Evolutionary conservation across 2,797 vertebrate species (phyloP), one percentile per base, ranked within the genome.

Genomic region (Lycodopsis pacificus): DNA sequence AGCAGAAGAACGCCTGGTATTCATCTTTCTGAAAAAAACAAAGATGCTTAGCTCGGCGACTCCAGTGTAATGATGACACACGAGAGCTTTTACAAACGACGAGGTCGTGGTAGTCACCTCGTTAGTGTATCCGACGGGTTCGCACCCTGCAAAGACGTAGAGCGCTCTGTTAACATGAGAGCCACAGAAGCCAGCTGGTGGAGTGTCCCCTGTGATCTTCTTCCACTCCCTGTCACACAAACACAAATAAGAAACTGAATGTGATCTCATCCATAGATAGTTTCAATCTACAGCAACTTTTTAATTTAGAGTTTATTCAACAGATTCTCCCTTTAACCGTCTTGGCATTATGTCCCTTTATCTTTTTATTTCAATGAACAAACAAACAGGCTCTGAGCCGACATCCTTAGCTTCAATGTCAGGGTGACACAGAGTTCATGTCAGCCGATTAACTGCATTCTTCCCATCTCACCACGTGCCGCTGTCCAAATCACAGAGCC

Each of bases 101-200:
- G 15, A 65, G 36, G 13, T 38, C 30, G 17, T 14, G 38, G 20
- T 32, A 3, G 59, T 70, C 77, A 98, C 98, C 95, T 96, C 92
- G 84, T 98, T 97, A 42, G 95, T 97, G 94, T 97, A 97, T 77
- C 96, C 96, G 53, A 83, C 91, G 13, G 94, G 83, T 87, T 97
- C 95, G 80, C 96, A 97, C 76, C 98, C 98, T 77, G 96, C 98
- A 83, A 99, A 99, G 79, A 98, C 89, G 89, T 98, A 99, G 7
- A 99, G 89, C 2, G 88, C 94, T 17, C 95, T 94, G 30, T 95
- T 91, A 58, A 98, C 88, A 74, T 95, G 95, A 0, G 96, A 94
- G 25, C 96, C 97, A 62, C 97, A 98, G 80, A 95, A 96, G 72
- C 95, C 96, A 0, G 95, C 94, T 4, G 95, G 94, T 4, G 97